Percentiles rank a stretch among this genome's conserved stretches.
Evolutionary conservation across 2,888 invertebrate species (phyloP).

Genomic region (Lomographa bimaculata): DNA sequence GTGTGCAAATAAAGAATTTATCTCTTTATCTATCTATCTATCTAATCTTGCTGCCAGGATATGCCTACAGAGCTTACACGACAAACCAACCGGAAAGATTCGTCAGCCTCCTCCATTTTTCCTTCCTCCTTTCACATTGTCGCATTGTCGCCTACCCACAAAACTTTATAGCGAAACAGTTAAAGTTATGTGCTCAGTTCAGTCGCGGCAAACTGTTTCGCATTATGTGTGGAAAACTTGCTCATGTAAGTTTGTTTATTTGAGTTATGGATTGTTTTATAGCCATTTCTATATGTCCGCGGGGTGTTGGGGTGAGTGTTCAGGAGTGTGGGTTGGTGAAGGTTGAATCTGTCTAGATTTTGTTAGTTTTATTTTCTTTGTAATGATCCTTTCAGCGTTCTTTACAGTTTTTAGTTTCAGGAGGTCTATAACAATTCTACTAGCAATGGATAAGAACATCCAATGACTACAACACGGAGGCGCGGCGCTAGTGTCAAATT

Average conservation of each 20-base stretch:
- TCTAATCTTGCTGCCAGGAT: too few relatives aligned
- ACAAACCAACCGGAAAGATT: too few relatives aligned
- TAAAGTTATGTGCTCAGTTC: conserved; percentile 48
- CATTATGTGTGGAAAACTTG: conserved; percentile 37
- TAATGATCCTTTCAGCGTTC: too few relatives aligned
- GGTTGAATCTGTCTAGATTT: conserved; percentile 31
- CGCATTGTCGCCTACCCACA: conserved; percentile 44
- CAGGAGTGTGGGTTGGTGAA: not conserved
- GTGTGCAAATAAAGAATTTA: too few relatives aligned
- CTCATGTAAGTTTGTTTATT: conserved; percentile 32
- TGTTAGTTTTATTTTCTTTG: too few relatives aligned
- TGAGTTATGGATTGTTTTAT: conserved; percentile 23
- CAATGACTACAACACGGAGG: too few relatives aligned
- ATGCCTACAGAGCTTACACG: too few relatives aligned
- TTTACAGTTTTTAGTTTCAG: too few relatives aligned
- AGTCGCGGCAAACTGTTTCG: conserved; percentile 41
- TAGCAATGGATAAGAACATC: too few relatives aligned
- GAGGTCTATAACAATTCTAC: too few relatives aligned
- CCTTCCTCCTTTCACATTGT: conserved; percentile 24
- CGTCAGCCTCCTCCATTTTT: conserved; percentile 25
- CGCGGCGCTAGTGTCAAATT: too few relatives aligned
- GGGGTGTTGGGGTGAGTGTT: conserved; percentile 8
- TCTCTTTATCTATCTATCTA: too few relatives aligned
- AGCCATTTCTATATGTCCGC: conserved; percentile 20
- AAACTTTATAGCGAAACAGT: conserved; percentile 49